Conservation (phyloP, 2,888 invertebrate genomes). For the Ornithoptera priamus region DNA sequence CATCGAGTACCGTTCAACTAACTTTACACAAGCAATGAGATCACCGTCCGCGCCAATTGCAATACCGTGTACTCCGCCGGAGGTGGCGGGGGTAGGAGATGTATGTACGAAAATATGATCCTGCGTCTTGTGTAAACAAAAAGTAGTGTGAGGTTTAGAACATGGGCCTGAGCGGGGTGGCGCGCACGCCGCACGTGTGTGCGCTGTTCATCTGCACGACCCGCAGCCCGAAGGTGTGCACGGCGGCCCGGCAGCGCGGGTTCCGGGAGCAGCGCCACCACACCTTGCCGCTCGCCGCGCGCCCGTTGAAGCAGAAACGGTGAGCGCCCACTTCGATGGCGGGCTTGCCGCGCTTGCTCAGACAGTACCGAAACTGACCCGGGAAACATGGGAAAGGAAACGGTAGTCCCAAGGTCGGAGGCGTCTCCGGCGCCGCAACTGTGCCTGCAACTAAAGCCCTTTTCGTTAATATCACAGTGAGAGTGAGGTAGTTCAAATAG, state of each 20-base stretch:
- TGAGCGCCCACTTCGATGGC: conserved; percentile 76
- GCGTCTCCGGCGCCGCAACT: conserved; percentile 48
- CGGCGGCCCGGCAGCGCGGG: conserved; percentile 73
- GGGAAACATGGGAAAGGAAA: conserved; percentile 75
- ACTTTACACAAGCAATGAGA: conserved; percentile 45
- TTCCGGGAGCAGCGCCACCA: conserved; percentile 77
- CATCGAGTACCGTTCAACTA: conserved; percentile 32
- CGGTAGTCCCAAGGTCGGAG: conserved; percentile 69
- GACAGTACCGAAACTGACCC: conserved; percentile 73
- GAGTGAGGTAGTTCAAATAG: not conserved
- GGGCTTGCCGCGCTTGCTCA: conserved; percentile 74
- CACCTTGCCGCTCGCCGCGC: conserved; percentile 74
- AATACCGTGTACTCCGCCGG: conserved; percentile 57
- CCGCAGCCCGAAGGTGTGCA: conserved; percentile 72
- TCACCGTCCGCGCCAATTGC: conserved; percentile 65
- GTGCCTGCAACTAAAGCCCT: conserved; percentile 61
- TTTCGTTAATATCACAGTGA: conserved; percentile 42
- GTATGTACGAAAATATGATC: conserved; percentile 39
- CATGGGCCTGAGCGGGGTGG: conserved; percentile 72
- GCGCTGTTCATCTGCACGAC: conserved; percentile 77
- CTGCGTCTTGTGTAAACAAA: conserved; percentile 1
- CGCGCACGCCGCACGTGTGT: conserved; percentile 74
- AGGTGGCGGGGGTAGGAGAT: conserved; percentile 54
- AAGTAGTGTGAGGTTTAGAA: conserved; percentile 45
- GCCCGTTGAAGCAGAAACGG: conserved; percentile 74